A percentile compares a stretch with the other conserved stretches of the same genome.
Conservation (phyloP, 2,113 vertebrate genomes). For the Brienomyrus brachyistius region DNA sequence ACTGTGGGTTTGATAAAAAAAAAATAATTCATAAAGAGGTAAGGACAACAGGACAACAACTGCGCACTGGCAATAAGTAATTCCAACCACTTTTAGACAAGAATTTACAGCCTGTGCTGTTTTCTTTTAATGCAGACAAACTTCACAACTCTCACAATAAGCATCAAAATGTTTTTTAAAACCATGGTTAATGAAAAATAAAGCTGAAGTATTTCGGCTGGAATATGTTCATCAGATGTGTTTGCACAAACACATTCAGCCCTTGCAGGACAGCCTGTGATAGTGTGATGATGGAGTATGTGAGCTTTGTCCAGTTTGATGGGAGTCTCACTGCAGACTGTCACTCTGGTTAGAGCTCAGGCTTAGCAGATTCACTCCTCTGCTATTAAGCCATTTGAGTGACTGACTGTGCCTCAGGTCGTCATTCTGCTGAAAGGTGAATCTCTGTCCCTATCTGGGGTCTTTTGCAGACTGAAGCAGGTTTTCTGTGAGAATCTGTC, state of each 20-base stretch:
- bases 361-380: neutral
- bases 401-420: neutral
- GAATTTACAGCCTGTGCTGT: neutral
- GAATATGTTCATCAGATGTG: neutral
- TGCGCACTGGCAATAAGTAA: neutral
- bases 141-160: neutral
- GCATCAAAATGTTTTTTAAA: neutral
- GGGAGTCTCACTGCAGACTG: neutral
- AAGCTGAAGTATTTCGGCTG: neutral
- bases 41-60: neutral
- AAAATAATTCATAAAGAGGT: neutral
- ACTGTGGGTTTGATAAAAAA: neutral
- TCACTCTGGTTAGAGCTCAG: neutral
- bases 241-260: neutral
- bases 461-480: neutral
- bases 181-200: neutral
- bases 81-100: neutral
- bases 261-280: neutral
- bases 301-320: neutral
- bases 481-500: neutral
- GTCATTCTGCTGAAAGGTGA: neutral
- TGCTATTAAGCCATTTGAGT: neutral
- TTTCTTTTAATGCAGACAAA: neutral
- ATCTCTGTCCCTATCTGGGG: neutral
- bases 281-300: neutral